These are phyloP conservation scores for Anagyrus pseudococci DNA, from an alignment of 2,888 invertebrate genomes.

Conservation along the genomic window DNA sequence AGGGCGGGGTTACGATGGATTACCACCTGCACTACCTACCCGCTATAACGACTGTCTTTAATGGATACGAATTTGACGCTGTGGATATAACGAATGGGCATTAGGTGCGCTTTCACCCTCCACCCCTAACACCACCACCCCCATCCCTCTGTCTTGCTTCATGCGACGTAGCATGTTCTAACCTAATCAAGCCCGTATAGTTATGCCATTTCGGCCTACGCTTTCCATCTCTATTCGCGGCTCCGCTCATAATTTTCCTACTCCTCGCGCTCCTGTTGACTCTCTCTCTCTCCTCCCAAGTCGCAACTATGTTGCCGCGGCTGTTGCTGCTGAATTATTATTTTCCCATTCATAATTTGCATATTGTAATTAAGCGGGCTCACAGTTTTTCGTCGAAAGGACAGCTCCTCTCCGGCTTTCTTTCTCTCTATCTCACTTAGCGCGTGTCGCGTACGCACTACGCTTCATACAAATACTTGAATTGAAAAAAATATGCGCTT, in stretches of 20 bases:
- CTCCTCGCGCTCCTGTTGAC: too few relatives aligned
- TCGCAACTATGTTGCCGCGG: too few relatives aligned
- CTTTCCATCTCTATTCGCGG: background rate
- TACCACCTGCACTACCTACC: constrained; percentile 30
- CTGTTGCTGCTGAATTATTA: too few relatives aligned
- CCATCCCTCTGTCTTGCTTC: background rate
- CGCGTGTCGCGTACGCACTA: too few relatives aligned
- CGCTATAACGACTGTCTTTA: constrained; percentile 33
- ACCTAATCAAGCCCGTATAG: constrained; percentile 41
- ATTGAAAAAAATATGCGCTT: too few relatives aligned
- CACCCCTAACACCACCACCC: background rate
- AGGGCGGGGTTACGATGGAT: constrained; percentile 18
- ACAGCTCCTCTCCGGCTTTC: too few relatives aligned
- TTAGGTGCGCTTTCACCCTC: constrained; percentile 16
- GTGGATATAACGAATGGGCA: constrained; percentile 30
- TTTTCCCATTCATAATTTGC: too few relatives aligned
- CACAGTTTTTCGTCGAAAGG: too few relatives aligned
- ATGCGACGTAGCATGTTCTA: constrained; percentile 34
- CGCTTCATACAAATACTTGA: too few relatives aligned
- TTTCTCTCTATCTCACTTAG: too few relatives aligned
- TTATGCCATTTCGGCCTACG: background rate
- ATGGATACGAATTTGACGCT: constrained; percentile 39
- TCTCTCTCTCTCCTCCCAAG: too few relatives aligned
- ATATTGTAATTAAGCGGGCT: too few relatives aligned
- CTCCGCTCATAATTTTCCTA: background rate